Percentiles rank a stretch among this genome's conserved stretches.
These are phyloP conservation scores for Sinocyclocheilus anshuiensis DNA, from an alignment of 2,113 vertebrate species.

Conservation along the genomic window DNA sequence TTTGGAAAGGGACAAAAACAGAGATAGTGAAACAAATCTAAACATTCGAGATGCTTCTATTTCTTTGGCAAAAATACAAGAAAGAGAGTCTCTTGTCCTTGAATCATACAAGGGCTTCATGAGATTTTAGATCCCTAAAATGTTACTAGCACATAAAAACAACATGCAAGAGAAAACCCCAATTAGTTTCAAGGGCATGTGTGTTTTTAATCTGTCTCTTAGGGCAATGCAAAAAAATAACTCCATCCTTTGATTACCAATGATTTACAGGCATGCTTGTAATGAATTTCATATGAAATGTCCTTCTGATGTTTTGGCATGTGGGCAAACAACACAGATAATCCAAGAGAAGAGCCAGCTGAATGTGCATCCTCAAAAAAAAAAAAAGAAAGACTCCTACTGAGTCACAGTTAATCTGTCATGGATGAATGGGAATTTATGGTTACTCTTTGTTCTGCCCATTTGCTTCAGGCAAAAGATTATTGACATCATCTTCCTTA, in stretches of 20 bases:
- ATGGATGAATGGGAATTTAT: conserved; percentile 44
- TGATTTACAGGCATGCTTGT: not conserved
- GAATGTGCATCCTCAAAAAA: conserved; percentile 32
- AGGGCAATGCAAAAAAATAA: not conserved
- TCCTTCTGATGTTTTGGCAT: conserved; percentile 6
- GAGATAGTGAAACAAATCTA: not conserved
- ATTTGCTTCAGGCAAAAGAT: conserved; percentile 25
- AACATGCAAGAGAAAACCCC: conserved; percentile 8
- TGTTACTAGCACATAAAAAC: not conserved
- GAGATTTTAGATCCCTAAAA: not conserved
- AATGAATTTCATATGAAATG: not conserved
- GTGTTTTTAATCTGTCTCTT: not conserved
- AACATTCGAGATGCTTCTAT: not conserved
- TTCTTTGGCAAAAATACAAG: not conserved
- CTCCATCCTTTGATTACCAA: conserved; percentile 3
- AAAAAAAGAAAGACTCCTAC: conserved; percentile 14
- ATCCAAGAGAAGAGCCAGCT: conserved; percentile 8
- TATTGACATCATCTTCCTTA: conserved; percentile 43
- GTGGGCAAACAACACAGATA: not conserved
- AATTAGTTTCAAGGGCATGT: conserved; percentile 1
- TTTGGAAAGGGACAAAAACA: conserved; percentile 13
- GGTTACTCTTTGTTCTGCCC: conserved; percentile 29
- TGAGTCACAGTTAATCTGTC: conserved; percentile 52
- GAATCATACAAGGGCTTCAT: not conserved
- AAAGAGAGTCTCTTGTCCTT: not conserved